Evolutionary conservation across 2,888 invertebrate species (phyloP).

Genomic region (Megalurothrips usitatus): DNA sequence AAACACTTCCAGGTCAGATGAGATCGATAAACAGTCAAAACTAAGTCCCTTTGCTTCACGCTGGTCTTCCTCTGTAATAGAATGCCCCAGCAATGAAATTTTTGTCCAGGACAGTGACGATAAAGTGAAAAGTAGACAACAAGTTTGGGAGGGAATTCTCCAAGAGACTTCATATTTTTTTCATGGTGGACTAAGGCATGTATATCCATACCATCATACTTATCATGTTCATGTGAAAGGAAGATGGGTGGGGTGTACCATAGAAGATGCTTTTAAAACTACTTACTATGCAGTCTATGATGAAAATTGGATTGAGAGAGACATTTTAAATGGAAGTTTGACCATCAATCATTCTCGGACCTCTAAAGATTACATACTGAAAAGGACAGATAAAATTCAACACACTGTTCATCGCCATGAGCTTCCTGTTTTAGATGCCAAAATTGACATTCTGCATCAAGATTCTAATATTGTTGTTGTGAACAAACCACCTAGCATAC

Average conservation of each 20-base stretch:
- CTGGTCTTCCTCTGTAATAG: background rate
- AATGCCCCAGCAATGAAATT: background rate
- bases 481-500: conserved; percentile 55
- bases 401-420: conserved; percentile 54
- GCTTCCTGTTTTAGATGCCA: conserved; percentile 50
- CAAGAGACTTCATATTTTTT: conserved; percentile 25
- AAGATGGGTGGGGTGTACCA: conserved; percentile 49
- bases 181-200: conserved; percentile 44
- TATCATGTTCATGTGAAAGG: conserved; percentile 51
- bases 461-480: conserved; percentile 54
- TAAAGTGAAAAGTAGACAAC: background rate
- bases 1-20: no score
- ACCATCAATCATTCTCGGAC: conserved; percentile 50
- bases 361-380: conserved; percentile 48
- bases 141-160: background rate
- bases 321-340: conserved; percentile 47
- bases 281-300: conserved; percentile 50
- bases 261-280: conserved; percentile 49
- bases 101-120: background rate
- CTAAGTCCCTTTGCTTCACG: no score
- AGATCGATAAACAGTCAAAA: background rate
- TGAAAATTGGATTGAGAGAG: conserved; percentile 45
- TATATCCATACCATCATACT: conserved; percentile 52
- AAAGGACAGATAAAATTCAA: conserved; percentile 49
- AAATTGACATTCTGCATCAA: conserved; percentile 51